Evolutionary conservation across 1,140 invertebrate genomes (phyloP).

Genomic region (Drosophila orena): DNA sequence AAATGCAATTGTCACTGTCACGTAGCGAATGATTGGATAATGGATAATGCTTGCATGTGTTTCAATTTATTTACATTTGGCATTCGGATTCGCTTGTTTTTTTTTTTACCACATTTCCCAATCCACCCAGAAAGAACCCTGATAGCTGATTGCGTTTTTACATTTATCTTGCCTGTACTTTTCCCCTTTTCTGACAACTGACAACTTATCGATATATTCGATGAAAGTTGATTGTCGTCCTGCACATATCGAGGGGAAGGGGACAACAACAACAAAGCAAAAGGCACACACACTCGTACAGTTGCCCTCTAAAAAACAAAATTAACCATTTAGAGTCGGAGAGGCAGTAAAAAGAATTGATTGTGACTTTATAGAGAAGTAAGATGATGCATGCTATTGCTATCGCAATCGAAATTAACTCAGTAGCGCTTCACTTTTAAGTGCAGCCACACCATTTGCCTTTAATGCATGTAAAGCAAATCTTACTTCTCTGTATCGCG

Average conservation of each 20-base stretch:
- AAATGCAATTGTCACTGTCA: slow-evolving; percentile 53
- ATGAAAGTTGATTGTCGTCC: slow-evolving; percentile 34
- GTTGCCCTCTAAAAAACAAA: neutral
- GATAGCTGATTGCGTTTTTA: slow-evolving; percentile 37
- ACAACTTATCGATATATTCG: slow-evolving; percentile 43
- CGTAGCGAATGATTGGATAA: slow-evolving; percentile 47
- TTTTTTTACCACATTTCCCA: neutral
- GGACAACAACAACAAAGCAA: slow-evolving; percentile 23
- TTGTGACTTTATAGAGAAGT: slow-evolving; percentile 2
- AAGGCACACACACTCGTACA: slow-evolving; percentile 7
- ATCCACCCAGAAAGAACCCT: slow-evolving; percentile 1
- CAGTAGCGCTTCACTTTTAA: neutral
- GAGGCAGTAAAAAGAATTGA: slow-evolving; percentile 22
- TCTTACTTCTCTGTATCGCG: slow-evolving; percentile 2
- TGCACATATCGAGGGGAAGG: slow-evolving; percentile 6
- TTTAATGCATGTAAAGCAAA: neutral
- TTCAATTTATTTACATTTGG: slow-evolving; percentile 56
- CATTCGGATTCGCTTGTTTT: slow-evolving; percentile 45
- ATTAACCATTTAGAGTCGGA: slow-evolving; percentile 28
- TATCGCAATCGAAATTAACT: neutral
- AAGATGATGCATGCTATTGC: neutral
- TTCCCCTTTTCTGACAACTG: slow-evolving; percentile 23
- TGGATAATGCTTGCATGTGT: slow-evolving; percentile 55
- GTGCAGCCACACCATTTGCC: neutral
- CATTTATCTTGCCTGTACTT: slow-evolving; percentile 26